These are phyloP conservation scores for Rhingia rostrata DNA, from an alignment of 2,888 invertebrate species.

Conservation along the genomic window DNA sequence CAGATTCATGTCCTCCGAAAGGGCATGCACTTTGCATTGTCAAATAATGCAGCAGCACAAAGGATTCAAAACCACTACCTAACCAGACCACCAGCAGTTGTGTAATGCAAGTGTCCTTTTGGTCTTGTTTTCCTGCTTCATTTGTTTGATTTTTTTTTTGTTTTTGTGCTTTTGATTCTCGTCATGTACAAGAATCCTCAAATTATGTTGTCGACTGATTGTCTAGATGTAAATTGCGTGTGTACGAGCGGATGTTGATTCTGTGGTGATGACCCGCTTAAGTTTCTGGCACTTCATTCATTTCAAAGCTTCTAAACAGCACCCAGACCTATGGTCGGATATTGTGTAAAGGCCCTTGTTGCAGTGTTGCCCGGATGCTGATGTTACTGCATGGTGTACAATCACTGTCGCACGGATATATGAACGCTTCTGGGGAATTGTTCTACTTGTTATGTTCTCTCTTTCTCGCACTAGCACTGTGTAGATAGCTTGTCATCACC, in stretches of 20 bases:
- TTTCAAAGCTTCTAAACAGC: not conserved
- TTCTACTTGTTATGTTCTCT: constrained; percentile 26
- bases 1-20: not conserved
- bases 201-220: constrained; percentile 69
- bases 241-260: constrained; percentile 56
- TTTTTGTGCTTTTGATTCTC: constrained; percentile 1
- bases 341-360: constrained; percentile 20
- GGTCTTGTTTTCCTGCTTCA: constrained; percentile 46
- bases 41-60: constrained; percentile 47
- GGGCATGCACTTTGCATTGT: constrained; percentile 17
- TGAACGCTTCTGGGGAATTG: constrained; percentile 2
- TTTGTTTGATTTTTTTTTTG: constrained; percentile 14
- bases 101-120: constrained; percentile 51
- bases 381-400: constrained; percentile 26
- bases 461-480: not conserved
- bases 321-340: not conserved
- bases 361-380: constrained; percentile 47
- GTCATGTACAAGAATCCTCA: constrained; percentile 55
- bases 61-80: constrained; percentile 15
- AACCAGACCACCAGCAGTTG: constrained; percentile 31
- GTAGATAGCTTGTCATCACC: constrained; percentile 65
- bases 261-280: constrained; percentile 67
- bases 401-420: constrained; percentile 20
- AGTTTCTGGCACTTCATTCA: constrained; percentile 57
- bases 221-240: constrained; percentile 63